Conservation (phyloP, 2,888 invertebrate species). For the Oithona nana region DNA sequence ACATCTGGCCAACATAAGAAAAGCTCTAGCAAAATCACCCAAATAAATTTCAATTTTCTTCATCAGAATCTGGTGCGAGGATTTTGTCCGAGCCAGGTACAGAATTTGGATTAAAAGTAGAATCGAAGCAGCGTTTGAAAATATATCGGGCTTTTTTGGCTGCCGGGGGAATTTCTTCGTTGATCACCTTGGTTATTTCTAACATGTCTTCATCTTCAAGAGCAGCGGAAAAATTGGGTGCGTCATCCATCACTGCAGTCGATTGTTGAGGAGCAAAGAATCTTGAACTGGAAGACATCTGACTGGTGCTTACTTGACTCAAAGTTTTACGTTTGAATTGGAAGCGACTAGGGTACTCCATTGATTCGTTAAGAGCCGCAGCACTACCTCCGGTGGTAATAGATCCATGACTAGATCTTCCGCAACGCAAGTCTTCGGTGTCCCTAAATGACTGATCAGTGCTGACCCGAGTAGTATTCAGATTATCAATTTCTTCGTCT, state of each 20-base stretch:
- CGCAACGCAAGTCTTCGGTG: not conserved
- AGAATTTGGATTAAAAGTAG: conserved; percentile 42
- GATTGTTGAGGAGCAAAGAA: too few relatives aligned
- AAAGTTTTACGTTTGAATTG: too few relatives aligned
- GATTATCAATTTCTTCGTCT: not conserved
- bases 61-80: conserved; percentile 52
- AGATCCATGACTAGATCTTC: not conserved
- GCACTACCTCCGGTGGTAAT: not conserved
- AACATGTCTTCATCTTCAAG: not conserved
- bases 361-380: not conserved
- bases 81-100: conserved; percentile 38
- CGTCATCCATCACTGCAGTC: too few relatives aligned
- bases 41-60: conserved; percentile 27
- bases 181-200: conserved; percentile 30
- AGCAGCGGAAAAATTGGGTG: not conserved
- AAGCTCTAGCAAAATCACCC: not conserved
- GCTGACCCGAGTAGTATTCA: not conserved
- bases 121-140: conserved; percentile 51
- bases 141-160: conserved; percentile 40
- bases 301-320: too few relatives aligned
- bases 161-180: conserved; percentile 40
- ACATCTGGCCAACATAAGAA: not conserved
- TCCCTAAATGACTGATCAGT: not conserved
- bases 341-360: too few relatives aligned
- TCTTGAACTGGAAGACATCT: too few relatives aligned